Evolutionary conservation across 2,113 vertebrate genomes (phyloP).

Genomic region (Tetrax tetrax): DNA sequence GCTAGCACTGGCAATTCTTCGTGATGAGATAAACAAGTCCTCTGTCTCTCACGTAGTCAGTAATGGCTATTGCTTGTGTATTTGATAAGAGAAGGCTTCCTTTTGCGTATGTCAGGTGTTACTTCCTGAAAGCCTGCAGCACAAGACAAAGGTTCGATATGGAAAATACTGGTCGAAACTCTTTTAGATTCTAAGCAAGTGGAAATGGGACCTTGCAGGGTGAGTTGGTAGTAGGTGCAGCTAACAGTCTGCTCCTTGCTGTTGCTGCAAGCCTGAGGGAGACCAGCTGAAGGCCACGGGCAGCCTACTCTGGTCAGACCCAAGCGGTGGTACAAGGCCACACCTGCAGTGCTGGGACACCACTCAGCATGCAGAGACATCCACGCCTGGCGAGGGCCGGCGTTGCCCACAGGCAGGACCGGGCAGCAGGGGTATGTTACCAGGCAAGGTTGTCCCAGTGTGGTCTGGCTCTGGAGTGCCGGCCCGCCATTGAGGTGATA

Average conservation of each 20-base stretch:
- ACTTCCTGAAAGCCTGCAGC: not conserved
- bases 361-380: fast-evolving
- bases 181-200: not conserved
- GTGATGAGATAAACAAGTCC: not conserved
- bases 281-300: not conserved
- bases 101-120: not conserved
- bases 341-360: not conserved
- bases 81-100: not conserved
- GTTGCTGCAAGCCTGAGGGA: not conserved
- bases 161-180: not conserved
- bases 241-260: too few species aligned
- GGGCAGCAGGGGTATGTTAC: not conserved
- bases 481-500: fast-evolving
- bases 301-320: not conserved
- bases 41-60: not conserved
- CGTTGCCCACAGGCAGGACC: fast-evolving
- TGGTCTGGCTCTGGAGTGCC: fast-evolving
- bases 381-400: fast-evolving
- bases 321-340: not conserved
- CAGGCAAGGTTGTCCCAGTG: fast-evolving
- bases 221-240: fast-evolving
- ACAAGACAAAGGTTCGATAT: not conserved
- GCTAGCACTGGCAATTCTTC: not conserved
- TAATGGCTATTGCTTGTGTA: not conserved
- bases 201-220: not conserved